A percentile compares a stretch with the other conserved stretches of the same genome.
Evolutionary conservation across 64 coral and sea anemone genomes (phyloP).

Genomic region (Trachythela sp.): DNA sequence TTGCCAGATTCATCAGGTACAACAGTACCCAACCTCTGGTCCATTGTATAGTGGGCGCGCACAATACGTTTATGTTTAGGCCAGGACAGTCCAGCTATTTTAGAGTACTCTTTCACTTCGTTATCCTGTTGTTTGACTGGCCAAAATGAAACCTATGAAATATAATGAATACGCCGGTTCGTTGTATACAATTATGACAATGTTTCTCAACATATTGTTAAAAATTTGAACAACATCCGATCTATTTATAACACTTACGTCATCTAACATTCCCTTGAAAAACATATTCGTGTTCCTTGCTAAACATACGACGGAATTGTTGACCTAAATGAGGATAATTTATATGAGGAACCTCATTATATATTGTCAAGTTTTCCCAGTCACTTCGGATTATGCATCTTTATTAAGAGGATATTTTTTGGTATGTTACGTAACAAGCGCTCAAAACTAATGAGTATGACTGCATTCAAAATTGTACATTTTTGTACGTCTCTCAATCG

Average conservation of each 20-base stretch:
- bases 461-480: too few relatives aligned
- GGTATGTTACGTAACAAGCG: too few relatives aligned
- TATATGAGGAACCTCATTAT: background rate
- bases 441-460: too few relatives aligned
- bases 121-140: slow-evolving; percentile 50
- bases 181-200: background rate
- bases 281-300: slow-evolving; percentile 59
- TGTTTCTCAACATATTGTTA: too few relatives aligned
- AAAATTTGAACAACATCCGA: too few relatives aligned
- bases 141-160: slow-evolving; percentile 68
- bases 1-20: slow-evolving; percentile 50
- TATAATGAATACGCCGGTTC: background rate
- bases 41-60: slow-evolving; percentile 80
- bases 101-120: slow-evolving; percentile 76
- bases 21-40: slow-evolving; percentile 26
- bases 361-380: too few relatives aligned
- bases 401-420: too few relatives aligned
- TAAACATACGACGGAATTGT: slow-evolving; percentile 42
- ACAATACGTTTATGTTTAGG: slow-evolving; percentile 90
- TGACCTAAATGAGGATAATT: slow-evolving; percentile 34
- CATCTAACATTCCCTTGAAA: slow-evolving; percentile 76
- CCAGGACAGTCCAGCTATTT: slow-evolving; percentile 80
- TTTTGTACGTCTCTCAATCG: too few relatives aligned
- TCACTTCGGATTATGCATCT: too few relatives aligned
- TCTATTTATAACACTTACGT: slow-evolving; percentile 64